phyloP scores from a whole-genome alignment of 2,888 invertebrate genomes.

The Nymphalis c-album region DNA sequence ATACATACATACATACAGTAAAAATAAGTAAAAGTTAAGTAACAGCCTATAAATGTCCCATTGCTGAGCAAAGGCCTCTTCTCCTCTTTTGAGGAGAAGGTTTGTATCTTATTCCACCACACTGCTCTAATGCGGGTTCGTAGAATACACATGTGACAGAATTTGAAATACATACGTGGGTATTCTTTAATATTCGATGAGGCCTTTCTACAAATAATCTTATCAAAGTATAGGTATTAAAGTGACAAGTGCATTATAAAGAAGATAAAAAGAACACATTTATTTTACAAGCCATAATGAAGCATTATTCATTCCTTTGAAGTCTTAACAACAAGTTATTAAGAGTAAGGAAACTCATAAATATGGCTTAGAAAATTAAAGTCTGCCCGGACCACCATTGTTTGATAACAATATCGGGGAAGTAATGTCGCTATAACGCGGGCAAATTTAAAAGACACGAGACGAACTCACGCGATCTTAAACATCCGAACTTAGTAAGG shows the following conservation, averaged over 20 bases:
- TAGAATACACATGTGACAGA: too few relatives aligned
- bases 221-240: neutral
- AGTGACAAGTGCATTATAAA: neutral
- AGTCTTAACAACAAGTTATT: conserved; percentile 39
- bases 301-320: conserved; percentile 9
- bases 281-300: conserved; percentile 3
- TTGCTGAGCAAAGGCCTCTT: too few relatives aligned
- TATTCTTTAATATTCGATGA: too few relatives aligned
- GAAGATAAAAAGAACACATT: neutral
- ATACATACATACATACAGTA: too few relatives aligned
- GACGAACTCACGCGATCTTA: conserved; percentile 15
- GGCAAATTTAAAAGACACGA: conserved; percentile 33
- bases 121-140: too few relatives aligned
- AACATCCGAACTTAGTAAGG: conserved; percentile 1
- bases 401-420: conserved; percentile 39
- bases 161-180: too few relatives aligned
- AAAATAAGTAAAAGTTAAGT: too few relatives aligned
- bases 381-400: conserved; percentile 38
- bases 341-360: conserved; percentile 42
- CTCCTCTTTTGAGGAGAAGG: too few relatives aligned
- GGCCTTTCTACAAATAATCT: too few relatives aligned
- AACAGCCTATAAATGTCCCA: too few relatives aligned
- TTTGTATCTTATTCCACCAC: too few relatives aligned
- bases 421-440: conserved; percentile 34
- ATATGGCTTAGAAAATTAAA: conserved; percentile 45